Evolutionary conservation across 2,797 vertebrate genomes (phyloP).

Genomic region (Morelia viridis): DNA sequence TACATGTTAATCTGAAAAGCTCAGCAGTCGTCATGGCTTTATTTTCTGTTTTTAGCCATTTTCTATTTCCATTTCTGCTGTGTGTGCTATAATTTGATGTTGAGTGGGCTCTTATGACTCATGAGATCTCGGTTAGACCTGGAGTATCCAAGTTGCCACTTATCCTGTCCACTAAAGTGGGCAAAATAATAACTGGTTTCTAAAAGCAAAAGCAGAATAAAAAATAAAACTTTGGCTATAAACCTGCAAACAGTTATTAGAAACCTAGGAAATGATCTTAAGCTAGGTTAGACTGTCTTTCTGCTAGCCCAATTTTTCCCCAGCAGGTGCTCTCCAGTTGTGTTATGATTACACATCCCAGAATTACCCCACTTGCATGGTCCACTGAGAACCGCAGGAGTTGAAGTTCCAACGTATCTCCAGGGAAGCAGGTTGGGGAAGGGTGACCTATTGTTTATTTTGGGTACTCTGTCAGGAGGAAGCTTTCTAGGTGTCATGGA

Average conservation of each 20-base stretch:
- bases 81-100: conserved; percentile 18
- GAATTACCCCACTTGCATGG: neutral
- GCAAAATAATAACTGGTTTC: conserved; percentile 16
- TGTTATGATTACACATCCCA: neutral
- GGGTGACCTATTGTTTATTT: neutral
- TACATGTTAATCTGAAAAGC: conserved; percentile 35
- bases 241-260: neutral
- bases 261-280: neutral
- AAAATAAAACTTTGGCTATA: conserved; percentile 25
- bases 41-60: conserved; percentile 42
- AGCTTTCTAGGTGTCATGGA: neutral
- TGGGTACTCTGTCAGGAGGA: neutral
- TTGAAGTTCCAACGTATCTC: neutral
- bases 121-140: conserved; percentile 13
- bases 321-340: neutral
- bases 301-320: neutral
- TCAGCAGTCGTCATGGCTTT: conserved; percentile 33
- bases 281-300: neutral
- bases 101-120: conserved; percentile 32
- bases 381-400: neutral
- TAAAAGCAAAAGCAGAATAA: conserved; percentile 32
- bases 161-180: conserved; percentile 26
- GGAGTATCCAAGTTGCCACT: conserved; percentile 24
- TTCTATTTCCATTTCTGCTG: conserved; percentile 38
- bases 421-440: neutral